Percentiles rank a stretch among this genome's conserved stretches.
Evolutionary conservation across 2,888 invertebrate genomes (phyloP).

Genomic region (Malthinus flaveolus): DNA sequence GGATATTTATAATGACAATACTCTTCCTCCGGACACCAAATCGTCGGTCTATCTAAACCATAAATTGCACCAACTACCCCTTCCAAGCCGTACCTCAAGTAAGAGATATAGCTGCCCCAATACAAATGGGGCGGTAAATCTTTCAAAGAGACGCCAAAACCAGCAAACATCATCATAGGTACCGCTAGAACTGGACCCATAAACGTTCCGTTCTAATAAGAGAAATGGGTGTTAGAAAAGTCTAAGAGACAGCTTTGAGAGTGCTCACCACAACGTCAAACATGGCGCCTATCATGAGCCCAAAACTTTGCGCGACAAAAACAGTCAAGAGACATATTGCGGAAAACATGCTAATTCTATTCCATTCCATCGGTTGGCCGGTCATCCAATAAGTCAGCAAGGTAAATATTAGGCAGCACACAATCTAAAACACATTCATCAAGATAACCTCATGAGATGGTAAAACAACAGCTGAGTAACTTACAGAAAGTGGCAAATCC

Average conservation of each 20-base stretch:
- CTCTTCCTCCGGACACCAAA: constrained; percentile 71
- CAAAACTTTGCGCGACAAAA: constrained; percentile 90
- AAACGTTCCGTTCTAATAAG: constrained; percentile 87
- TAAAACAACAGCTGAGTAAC: constrained; percentile 40
- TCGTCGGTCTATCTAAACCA: constrained; percentile 71
- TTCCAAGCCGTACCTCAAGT: constrained; percentile 88
- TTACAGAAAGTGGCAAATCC: constrained; percentile 78
- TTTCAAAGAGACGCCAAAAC: constrained; percentile 88
- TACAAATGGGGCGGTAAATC: constrained; percentile 84
- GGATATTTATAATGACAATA: constrained; percentile 88
- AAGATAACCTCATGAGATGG: background rate
- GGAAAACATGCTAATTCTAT: constrained; percentile 84
- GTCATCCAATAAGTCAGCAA: constrained; percentile 87
- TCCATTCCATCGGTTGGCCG: constrained; percentile 79
- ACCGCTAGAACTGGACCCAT: constrained; percentile 89
- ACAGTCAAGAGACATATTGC: constrained; percentile 79
- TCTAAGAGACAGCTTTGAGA: background rate
- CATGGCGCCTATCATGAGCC: constrained; percentile 88
- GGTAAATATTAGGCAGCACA: constrained; percentile 72
- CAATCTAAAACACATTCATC: constrained; percentile 54
- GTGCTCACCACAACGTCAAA: constrained; percentile 80
- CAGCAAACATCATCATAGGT: constrained; percentile 96
- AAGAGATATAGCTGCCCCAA: constrained; percentile 93
- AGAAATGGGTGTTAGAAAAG: constrained; percentile 4
- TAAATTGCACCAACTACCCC: constrained; percentile 85